Evolutionary conservation across 2,888 invertebrate species (phyloP).

Genomic region (Trissolcus japonicus): DNA sequence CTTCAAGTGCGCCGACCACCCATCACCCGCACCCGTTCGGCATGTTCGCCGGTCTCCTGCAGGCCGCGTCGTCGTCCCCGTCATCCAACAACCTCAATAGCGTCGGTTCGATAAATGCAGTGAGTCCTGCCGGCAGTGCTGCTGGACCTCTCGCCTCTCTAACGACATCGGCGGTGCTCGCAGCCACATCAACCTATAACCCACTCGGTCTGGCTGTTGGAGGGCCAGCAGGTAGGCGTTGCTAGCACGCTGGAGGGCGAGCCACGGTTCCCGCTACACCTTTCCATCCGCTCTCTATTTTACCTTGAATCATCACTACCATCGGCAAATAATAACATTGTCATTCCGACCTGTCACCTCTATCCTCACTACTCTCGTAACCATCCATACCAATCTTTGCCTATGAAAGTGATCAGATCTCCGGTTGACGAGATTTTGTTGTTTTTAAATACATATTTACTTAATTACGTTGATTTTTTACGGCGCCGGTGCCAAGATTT

Average conservation of each 20-base stretch:
- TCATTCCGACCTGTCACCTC: constrained; percentile 11
- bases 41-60: constrained; percentile 74
- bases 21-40: constrained; percentile 72
- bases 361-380: constrained; percentile 34
- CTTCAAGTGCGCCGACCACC: constrained; percentile 79
- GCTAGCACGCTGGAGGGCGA: constrained; percentile 73
- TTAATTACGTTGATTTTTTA: too few species aligned
- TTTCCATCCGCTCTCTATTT: constrained; percentile 61
- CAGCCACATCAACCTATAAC: constrained; percentile 84
- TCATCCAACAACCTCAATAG: constrained; percentile 64
- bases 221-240: constrained; percentile 84
- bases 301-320: constrained; percentile 55
- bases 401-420: constrained; percentile 19
- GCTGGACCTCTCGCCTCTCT: constrained; percentile 73
- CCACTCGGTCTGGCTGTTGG: constrained; percentile 90
- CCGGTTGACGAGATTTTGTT: neutral
- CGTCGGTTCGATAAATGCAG: constrained; percentile 78
- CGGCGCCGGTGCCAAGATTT: too few species aligned
- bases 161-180: constrained; percentile 73
- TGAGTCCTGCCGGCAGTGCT: constrained; percentile 76
- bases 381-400: constrained; percentile 37
- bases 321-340: constrained; percentile 20
- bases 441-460: too few species aligned
- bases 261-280: constrained; percentile 76
- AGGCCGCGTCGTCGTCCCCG: constrained; percentile 71